Evolutionary conservation across 1,140 invertebrate genomes (phyloP), one percentile per base, ranked within the genome.

Genomic region (Zaprionus davidi): DNA sequence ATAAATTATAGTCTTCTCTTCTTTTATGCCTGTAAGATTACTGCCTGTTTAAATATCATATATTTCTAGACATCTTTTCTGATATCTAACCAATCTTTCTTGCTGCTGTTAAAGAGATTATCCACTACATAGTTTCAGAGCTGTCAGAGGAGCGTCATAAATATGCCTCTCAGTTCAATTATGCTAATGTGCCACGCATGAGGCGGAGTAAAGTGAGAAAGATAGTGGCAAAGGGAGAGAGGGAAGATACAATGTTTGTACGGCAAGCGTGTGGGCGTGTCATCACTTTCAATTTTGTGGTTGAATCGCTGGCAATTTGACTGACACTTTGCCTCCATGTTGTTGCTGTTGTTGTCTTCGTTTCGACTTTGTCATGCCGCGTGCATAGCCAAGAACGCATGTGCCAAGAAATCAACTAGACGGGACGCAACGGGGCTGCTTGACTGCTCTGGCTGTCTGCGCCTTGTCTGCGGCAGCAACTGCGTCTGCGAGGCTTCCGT

Each of bases 221-320:
- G 20, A 22, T 3, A 13, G 15, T 31, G 34, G 46, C 17, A 49
- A 49, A 24, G 46, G 20, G 4, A 51, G 11, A 51, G 26, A 76
- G 51, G 57, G 24, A 38, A 56, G n/a, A 63, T 38, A 44, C 28
- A 82, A 67, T 84, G 53, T 62, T 76, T 67, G 67, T 60, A 78
- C 65, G 65, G 49, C 38, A 24, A 68, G 46, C 70, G 83, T 87
- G 84, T 87, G 84, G 84, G 84, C 84, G 84, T 87, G 78, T 87
- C 84, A 84, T 76, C 84, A 87, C 84, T 87, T 87, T 88, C 81
- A 84, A 82, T 88, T 88, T 88, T 57, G 78, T 62, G 69, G 62
- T 70, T 78, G 77, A 22, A n/a, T 60, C 62, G 58, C 65, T 38
- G 31, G 28, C 72, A 70, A 79, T 82, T 86, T 86, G 82, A 86